phyloP scores from a whole-genome alignment of 1,140 invertebrate genomes.

The Orius laevigatus region DNA sequence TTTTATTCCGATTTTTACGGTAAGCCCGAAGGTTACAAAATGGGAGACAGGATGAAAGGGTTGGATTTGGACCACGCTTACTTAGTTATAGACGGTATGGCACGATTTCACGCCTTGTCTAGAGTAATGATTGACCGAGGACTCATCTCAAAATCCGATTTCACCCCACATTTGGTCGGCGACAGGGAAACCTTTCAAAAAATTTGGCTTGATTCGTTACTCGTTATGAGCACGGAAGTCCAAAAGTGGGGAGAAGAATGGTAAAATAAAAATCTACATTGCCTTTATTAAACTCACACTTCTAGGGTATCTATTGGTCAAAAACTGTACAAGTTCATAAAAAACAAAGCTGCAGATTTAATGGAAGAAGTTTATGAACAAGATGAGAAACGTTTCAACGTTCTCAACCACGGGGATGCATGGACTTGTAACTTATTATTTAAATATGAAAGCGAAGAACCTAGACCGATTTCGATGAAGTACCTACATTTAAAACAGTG shows the following conservation, averaged over 20 bases:
- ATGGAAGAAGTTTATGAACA: too few relatives aligned
- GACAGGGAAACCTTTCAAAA: background rate
- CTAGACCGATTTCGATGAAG: background rate
- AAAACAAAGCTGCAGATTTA: too few relatives aligned
- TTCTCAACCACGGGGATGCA: slow-evolving; percentile 33
- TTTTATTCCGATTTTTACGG: too few relatives aligned
- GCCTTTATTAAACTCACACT: too few relatives aligned
- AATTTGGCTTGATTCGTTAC: background rate
- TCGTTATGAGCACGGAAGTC: background rate
- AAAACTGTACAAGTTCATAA: too few relatives aligned
- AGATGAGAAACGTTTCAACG: slow-evolving; percentile 10
- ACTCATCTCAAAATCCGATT: background rate
- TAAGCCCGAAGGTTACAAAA: background rate
- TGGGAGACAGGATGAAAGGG: background rate
- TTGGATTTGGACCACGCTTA: background rate
- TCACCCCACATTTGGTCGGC: background rate
- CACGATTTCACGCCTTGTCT: background rate
- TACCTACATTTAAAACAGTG: too few relatives aligned
- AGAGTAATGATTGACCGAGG: background rate
- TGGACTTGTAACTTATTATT: slow-evolving; percentile 38
- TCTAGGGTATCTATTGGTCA: too few relatives aligned
- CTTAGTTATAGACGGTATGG: background rate
- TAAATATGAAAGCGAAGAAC: slow-evolving; percentile 6
- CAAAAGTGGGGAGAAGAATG: slow-evolving; percentile 2
- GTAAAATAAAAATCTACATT: too few relatives aligned